Percentiles rank a stretch among this genome's conserved stretches.
Evolutionary conservation across 2,797 vertebrate genomes (phyloP).

Genomic region (Notolabrus celidotus): DNA sequence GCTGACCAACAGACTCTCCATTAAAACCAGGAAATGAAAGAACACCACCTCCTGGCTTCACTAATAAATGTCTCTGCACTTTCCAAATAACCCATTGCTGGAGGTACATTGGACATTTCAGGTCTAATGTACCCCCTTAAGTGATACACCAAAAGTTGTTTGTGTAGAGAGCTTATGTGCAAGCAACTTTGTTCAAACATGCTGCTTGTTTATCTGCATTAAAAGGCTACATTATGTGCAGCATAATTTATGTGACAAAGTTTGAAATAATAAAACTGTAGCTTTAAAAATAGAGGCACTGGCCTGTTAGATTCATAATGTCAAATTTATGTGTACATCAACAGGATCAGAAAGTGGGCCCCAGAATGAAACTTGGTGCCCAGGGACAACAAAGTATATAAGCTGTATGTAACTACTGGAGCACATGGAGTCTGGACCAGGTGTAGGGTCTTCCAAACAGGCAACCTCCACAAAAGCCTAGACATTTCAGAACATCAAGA

Average conservation of each 20-base stretch:
- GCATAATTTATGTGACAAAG: constrained; percentile 11
- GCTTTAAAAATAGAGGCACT: too few relatives aligned
- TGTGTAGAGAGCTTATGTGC: constrained; percentile 8
- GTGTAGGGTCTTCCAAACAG: constrained; percentile 18
- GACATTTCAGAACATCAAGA: constrained; percentile 49
- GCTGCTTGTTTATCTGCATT: constrained; percentile 4
- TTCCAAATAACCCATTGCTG: constrained; percentile 51
- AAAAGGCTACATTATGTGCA: neutral
- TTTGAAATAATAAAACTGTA: neutral
- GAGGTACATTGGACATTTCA: constrained; percentile 30
- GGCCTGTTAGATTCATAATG: too few relatives aligned
- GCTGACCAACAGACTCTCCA: constrained; percentile 84
- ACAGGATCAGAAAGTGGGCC: too few relatives aligned
- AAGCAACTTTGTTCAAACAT: constrained; percentile 12
- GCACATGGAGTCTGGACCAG: constrained; percentile 42
- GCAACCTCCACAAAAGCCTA: constrained; percentile 22
- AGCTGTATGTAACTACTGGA: constrained; percentile 38
- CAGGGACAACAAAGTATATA: too few relatives aligned
- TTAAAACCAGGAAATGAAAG: constrained; percentile 81
- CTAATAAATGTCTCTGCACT: constrained; percentile 74
- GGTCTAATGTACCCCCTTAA: constrained; percentile 30
- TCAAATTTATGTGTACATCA: too few relatives aligned
- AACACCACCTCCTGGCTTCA: constrained; percentile 70
- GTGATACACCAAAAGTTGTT: constrained; percentile 22
- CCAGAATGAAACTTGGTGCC: too few relatives aligned